phyloP scores from a whole-genome alignment of 2,113 vertebrate genomes.

The Ptilorrhoa leucosticta region DNA sequence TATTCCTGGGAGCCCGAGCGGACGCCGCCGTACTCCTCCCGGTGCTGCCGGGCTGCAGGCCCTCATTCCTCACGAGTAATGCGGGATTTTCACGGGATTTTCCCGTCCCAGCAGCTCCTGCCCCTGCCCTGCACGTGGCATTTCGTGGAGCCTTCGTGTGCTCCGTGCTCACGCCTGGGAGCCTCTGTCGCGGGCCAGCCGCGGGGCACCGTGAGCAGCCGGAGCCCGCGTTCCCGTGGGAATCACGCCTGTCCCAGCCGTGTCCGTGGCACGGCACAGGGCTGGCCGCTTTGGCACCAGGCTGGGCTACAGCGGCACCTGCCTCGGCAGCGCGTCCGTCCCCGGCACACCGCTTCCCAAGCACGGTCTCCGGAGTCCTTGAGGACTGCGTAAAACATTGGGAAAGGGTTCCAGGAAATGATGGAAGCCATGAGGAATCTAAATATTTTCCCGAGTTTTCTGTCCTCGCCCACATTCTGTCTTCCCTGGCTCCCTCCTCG shows the following conservation, averaged over 20 bases:
- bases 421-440: constrained; percentile 32
- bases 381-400: not conserved
- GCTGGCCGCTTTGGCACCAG: accelerated
- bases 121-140: not conserved
- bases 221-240: accelerated
- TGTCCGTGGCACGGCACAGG: accelerated
- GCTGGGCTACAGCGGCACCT: not conserved
- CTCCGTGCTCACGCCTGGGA: not conserved
- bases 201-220: not conserved
- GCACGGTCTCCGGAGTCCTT: not conserved
- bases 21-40: not conserved
- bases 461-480: constrained; percentile 17
- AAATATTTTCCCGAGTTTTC: constrained; percentile 1
- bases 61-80: not conserved
- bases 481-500: not conserved
- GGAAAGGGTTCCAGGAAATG: constrained; percentile 16
- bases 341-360: not conserved
- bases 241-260: accelerated
- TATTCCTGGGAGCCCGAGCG: not conserved
- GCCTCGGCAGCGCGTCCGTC: accelerated
- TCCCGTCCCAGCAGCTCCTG: not conserved
- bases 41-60: too few relatives aligned
- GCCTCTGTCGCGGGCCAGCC: not conserved
- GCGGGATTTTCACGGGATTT: not conserved
- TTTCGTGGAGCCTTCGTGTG: accelerated